Base-by-base conservation (phyloP, 2,888 invertebrate species). In the Habroteleia sp. region DNA sequence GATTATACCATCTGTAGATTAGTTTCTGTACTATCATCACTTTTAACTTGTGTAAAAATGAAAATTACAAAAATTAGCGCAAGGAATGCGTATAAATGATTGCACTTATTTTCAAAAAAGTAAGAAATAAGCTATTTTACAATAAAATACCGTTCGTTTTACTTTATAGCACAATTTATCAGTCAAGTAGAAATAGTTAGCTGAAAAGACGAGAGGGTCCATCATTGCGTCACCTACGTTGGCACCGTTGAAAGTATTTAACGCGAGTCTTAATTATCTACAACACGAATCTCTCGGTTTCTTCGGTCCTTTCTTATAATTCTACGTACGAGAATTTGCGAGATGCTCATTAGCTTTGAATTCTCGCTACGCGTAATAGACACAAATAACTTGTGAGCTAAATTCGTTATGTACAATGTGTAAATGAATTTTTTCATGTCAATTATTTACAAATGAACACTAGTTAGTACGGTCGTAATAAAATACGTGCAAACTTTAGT, bases 391-490 rank as follows among this genome's bases (percentile, higher is more conserved):
- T 14, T 29, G 39, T 58, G 58, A 39, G 48, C 50, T 68, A 58
- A 58, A 58, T 68, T 58, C 58, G 48, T 58, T 68, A 68, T 58
- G 11, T 56, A 66, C 66, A 66, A 17, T 16, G 62, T 25, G 54
- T 54, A 16, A 42, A 65, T 39, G 33, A 29, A 37, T 17, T 7
- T 52, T 23, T 35, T 16, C 17, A 14, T 39, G 37, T 54, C 50
- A 54, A 39, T 42, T 71, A 73, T 73, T 60, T 73, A 73, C 73
- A 73, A 73, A 60, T 73, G 65, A 73, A 65, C 63, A 65, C 72
- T 63, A 72, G 63, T 63, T 48, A 72, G 71, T 62, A 62, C 39
- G 39, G 11, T 63, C 33, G 72, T 73, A 73, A 73, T 73, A 73
- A 73, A 66, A 73, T 65, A 65, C 58, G 65, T 66, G 60, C 60